Base-by-base conservation (phyloP, 1,140 invertebrate genomes). In the Potamilus streckersoni region DNA sequence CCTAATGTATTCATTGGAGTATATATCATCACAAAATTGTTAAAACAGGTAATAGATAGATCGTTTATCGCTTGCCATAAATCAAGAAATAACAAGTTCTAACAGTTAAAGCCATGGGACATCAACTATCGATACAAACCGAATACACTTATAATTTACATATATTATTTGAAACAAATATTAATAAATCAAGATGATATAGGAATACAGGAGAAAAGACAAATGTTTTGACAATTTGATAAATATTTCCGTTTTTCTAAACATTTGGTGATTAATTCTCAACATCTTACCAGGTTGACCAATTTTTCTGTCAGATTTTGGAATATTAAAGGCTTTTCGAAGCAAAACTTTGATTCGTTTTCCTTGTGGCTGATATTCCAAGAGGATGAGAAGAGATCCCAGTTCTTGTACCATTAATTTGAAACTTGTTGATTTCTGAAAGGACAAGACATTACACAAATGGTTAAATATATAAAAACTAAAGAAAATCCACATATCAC, bases 281-380 rank as follows among this genome's bases (percentile, higher is more conserved):
- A 55, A 20, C n/a, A n/a, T 31, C 17, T 69, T 75, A 80, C 79
- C 79, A 74, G 79, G 79, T 49, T 68, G 56, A n/a, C 75, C 75
- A 20, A 80, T 71, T 11, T 78, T 67, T 62, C 79, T 78, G 73
- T 79, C 79, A 13, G 76, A 79, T 57, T 71, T 78, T 2, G 80
- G 80, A 11, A 81, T 63, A 31, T 76, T 70, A 56, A 38, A 64
- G 2, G 77, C 80, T 67, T 73, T 79, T 20, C 80, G 57, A 19
- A 81, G 63, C 67, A 81, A 71, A 16, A 81, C 80, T 31, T 81
- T 81, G 27, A 81, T 68, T 38, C 80, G 63, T 17, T 70, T 75
- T 2, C 77, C 80, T 3, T n/a, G 16, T 14, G 65, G 14, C 55
- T 77, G 69, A 31, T 81, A 81, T 57, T 81, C 73, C 17, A 81